phyloP scores from a whole-genome alignment of 2,113 vertebrate species.

The Channa maculata region DNA sequence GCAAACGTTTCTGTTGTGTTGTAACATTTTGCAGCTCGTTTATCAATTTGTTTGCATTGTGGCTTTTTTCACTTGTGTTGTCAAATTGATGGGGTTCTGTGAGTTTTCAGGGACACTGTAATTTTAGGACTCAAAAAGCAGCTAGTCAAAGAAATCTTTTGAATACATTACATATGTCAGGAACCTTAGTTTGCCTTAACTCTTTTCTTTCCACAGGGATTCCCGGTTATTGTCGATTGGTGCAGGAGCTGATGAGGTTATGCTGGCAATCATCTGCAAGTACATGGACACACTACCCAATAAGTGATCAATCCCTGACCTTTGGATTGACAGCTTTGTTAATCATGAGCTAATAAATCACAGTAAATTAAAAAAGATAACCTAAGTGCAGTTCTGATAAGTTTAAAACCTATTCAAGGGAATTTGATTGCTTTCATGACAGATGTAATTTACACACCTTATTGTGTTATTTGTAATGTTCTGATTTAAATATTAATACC shows the following conservation, averaged over 20 bases:
- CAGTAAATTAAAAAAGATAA: not conserved
- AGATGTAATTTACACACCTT: too few species aligned
- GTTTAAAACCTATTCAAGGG: not conserved
- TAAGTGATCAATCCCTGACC: slow-evolving; percentile 55
- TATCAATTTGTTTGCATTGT: too few species aligned
- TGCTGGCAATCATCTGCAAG: slow-evolving; percentile 90
- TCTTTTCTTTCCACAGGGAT: slow-evolving; percentile 77
- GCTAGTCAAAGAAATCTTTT: not conserved
- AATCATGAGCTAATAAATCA: not conserved
- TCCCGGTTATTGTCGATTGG: slow-evolving; percentile 84
- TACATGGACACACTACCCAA: slow-evolving; percentile 86
- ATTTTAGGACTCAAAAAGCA: not conserved
- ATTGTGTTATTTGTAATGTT: not conserved
- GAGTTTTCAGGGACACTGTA: too few species aligned
- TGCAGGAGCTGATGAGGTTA: slow-evolving; percentile 87
- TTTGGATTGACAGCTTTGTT: not conserved
- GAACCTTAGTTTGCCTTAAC: not conserved
- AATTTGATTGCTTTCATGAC: not conserved
- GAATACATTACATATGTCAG: not conserved
- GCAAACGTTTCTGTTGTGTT: too few species aligned
- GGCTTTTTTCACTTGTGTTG: too few species aligned
- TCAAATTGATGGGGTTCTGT: not conserved
- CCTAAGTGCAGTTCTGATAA: slow-evolving; percentile 46
- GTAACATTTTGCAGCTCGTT: too few species aligned
- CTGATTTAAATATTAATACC: not conserved